phyloP scores from a whole-genome alignment of 2,797 vertebrate genomes.

The Scarus forsteni region DNA sequence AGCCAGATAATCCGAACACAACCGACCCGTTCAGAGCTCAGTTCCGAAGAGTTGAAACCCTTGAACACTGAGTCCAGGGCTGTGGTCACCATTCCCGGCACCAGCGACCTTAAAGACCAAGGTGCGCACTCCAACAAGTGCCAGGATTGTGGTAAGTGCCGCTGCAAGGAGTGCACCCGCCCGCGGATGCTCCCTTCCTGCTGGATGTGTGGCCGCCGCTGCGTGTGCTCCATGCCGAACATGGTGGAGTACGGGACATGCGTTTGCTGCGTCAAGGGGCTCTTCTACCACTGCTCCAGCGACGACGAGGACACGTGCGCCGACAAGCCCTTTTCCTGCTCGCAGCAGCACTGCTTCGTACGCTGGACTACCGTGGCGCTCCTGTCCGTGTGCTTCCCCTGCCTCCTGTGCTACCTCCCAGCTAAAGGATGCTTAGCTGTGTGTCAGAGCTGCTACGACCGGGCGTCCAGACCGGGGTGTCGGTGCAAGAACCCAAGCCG shows the following conservation, averaged over 20 bases:
- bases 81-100: conserved; percentile 52
- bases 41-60: conserved; percentile 88
- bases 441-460: conserved; percentile 94
- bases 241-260: conserved; percentile 94
- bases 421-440: conserved; percentile 91
- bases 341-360: conserved; percentile 90
- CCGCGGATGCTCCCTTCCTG: conserved; percentile 91
- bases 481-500: conserved; percentile 90
- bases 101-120: conserved; percentile 44
- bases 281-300: conserved; percentile 98
- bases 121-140: conserved; percentile 86
- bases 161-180: conserved; percentile 90
- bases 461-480: conserved; percentile 89
- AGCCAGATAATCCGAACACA: conserved; percentile 90
- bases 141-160: conserved; percentile 90
- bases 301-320: conserved; percentile 96
- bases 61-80: conserved; percentile 40
- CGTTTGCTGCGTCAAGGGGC: conserved; percentile 94
- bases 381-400: conserved; percentile 92
- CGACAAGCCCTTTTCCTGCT: conserved; percentile 96
- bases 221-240: conserved; percentile 90
- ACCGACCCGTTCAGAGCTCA: conserved; percentile 87
- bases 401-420: conserved; percentile 96
- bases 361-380: conserved; percentile 92
- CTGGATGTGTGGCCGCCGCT: conserved; percentile 94